Percentiles rank a stretch among this genome's conserved stretches.
phyloP scores from a whole-genome alignment of 2,797 vertebrate species.

The Cuniculus paca region DNA sequence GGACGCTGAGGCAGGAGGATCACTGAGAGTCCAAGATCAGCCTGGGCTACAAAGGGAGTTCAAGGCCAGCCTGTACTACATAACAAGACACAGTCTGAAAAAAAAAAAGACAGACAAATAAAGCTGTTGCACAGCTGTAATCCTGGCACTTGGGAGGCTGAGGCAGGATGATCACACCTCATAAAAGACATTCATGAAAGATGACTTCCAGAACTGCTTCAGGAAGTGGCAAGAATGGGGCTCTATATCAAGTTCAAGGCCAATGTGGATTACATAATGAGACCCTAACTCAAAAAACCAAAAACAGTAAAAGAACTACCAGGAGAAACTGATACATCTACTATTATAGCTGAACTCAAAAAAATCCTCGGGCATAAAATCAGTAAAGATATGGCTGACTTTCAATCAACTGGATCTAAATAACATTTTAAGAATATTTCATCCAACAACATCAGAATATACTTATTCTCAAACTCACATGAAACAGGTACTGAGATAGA shows the following conservation, averaged over 20 bases:
- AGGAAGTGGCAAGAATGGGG: background rate
- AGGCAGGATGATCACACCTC: background rate
- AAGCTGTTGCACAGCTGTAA: background rate
- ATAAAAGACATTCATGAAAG: background rate
- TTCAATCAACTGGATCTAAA: background rate
- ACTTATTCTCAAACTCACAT: slow-evolving; percentile 13
- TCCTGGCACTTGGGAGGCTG: background rate
- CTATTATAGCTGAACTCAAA: background rate
- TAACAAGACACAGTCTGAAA: background rate
- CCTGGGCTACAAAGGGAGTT: too few species aligned
- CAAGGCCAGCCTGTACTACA: background rate
- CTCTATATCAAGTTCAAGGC: background rate
- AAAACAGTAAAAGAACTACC: background rate
- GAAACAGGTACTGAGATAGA: background rate
- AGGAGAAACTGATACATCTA: background rate
- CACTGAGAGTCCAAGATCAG: background rate
- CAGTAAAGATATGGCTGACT: background rate
- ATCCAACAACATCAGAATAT: background rate
- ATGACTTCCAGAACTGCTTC: background rate
- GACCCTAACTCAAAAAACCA: background rate
- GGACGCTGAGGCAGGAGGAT: background rate
- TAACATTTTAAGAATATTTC: background rate
- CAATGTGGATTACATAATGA: background rate
- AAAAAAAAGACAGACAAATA: background rate
- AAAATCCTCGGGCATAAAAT: background rate